Evolutionary conservation across 2,888 invertebrate species (phyloP), one percentile per base, ranked within the genome.

Genomic region (Lasioglossum malachurum): DNA sequence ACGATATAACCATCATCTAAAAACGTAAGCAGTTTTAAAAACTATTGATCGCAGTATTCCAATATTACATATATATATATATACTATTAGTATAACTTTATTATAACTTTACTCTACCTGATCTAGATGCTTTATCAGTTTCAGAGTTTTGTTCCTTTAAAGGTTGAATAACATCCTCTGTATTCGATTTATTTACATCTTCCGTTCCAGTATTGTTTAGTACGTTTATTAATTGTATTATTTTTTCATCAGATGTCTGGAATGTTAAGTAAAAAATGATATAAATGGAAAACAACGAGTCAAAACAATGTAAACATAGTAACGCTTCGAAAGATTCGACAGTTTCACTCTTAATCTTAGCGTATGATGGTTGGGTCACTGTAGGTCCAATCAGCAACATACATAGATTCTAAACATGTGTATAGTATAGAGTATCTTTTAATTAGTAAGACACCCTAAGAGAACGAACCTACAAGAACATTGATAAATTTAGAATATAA

Each of bases 1-100:
- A 99, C 98, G 75, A 99, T 99, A 95, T 99, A 99, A 94, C 98
- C 98, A 93, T 99, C 99, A 92, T 98, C 98, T 95, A 97, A 96
- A 96, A 97, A 91, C 84, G 87, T 64, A 72, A 77, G 27, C 12
- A 71, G 75, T 23, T 57, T 79, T n/a, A 23, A 64, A 74, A 72
- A 38, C 53, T 8, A 44, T 49, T 44, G 23, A 64, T 27, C 31
- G 38, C 82, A 74, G 75, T 76, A 75, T 27, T 78, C 23, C 64
- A 16, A 31, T 74, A 80, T 53, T 67, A 69, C 7, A 23, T 16
- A 44, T 12, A 44, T 3, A 1, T 44, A 44, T 44, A 44, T 44
- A 35, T 0, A 35, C 35, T 19, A 46, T 38, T 38, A 38, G 38
- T 38, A 38, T 7, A 7, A 69, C 16, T 31, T 75, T n/a, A 69